phyloP scores from a whole-genome alignment of 2,113 vertebrate species.

The Dipodomys merriami region DNA sequence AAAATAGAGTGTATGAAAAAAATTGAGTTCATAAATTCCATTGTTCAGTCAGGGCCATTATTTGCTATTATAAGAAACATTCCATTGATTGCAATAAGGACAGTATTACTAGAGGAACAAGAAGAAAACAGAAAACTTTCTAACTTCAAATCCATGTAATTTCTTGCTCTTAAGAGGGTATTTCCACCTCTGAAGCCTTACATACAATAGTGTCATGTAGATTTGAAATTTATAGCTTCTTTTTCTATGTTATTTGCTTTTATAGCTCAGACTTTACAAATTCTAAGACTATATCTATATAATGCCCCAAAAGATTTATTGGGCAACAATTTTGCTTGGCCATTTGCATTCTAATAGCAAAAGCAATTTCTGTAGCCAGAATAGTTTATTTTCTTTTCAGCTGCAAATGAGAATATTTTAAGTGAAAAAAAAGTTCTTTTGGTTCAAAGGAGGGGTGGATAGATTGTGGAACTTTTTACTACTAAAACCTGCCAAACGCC shows the following conservation, averaged over 20 bases:
- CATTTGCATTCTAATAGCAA: conserved; percentile 81
- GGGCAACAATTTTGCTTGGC: conserved; percentile 79
- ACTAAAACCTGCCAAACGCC: conserved; percentile 65
- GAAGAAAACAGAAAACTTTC: conserved; percentile 35
- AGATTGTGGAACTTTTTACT: conserved; percentile 65
- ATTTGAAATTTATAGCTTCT: conserved; percentile 76
- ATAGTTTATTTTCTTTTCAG: conserved; percentile 79
- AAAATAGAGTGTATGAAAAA: neutral
- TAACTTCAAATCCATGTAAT: conserved; percentile 22
- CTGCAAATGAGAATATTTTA: conserved; percentile 78
- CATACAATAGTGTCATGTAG: conserved; percentile 68
- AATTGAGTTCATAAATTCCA: neutral
- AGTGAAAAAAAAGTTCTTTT: conserved; percentile 69
- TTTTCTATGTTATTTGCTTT: conserved; percentile 74
- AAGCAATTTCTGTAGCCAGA: conserved; percentile 80
- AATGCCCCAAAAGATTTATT: conserved; percentile 77
- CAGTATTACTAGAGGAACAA: neutral
- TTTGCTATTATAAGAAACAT: neutral
- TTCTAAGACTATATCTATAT: conserved; percentile 77
- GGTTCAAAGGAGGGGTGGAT: conserved; percentile 55
- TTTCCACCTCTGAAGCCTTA: conserved; percentile 25
- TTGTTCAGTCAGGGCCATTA: neutral
- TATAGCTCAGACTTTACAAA: conserved; percentile 77
- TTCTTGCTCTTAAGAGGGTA: conserved; percentile 52
- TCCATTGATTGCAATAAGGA: conserved; percentile 45